Evolutionary conservation across 2,888 invertebrate species (phyloP).

Genomic region (Seladonia tumulorum): DNA sequence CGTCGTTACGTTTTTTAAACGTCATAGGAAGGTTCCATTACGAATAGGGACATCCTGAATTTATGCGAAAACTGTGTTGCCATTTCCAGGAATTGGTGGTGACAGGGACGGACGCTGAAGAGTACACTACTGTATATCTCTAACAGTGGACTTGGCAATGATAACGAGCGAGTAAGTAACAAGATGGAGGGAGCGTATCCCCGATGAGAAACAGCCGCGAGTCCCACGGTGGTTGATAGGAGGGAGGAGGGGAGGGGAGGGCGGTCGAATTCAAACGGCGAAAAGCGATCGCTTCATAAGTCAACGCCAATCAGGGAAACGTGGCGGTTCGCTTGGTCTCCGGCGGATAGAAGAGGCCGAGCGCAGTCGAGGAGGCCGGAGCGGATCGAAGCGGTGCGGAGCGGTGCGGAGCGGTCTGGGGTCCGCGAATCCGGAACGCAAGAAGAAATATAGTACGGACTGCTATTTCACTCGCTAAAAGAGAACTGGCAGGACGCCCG

Average conservation of each 20-base stretch:
- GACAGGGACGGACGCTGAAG: neutral
- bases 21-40: too few species aligned
- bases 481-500: conserved; percentile 61
- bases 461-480: conserved; percentile 64
- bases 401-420: conserved; percentile 33
- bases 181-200: neutral
- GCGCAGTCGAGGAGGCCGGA: conserved; percentile 11
- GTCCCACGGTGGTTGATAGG: conserved; percentile 22
- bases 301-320: conserved; percentile 77
- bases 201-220: neutral
- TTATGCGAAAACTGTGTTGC: too few species aligned
- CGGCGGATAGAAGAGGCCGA: conserved; percentile 32
- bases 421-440: conserved; percentile 45
- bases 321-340: conserved; percentile 10
- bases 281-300: conserved; percentile 79
- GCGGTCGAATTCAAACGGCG: conserved; percentile 69
- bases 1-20: too few species aligned
- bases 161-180: neutral
- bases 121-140: neutral
- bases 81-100: neutral
- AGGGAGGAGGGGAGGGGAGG: neutral
- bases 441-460: conserved; percentile 61
- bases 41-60: too few species aligned
- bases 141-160: neutral
- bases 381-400: conserved; percentile 10